Conservation (phyloP, 2,888 invertebrate genomes). For the Mythimna ferrago region DNA sequence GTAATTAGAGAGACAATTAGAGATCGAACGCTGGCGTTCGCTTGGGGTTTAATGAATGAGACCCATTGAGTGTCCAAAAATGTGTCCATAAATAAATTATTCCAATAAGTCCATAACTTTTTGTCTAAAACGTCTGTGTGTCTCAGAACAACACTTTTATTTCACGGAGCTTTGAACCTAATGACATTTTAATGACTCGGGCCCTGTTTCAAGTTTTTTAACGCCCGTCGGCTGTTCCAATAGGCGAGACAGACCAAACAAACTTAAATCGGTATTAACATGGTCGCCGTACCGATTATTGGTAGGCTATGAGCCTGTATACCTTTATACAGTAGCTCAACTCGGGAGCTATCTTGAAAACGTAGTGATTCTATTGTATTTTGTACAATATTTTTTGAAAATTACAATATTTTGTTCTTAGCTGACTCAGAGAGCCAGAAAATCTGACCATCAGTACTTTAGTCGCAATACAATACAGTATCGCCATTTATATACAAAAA, state of each 20-base stretch:
- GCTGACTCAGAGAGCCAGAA: too few species aligned
- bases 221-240: constrained; percentile 61
- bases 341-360: not conserved
- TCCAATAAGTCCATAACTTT: not conserved
- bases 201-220: constrained; percentile 66
- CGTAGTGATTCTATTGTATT: not conserved
- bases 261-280: constrained; percentile 65
- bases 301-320: not conserved
- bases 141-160: constrained; percentile 64
- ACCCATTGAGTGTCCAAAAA: too few species aligned
- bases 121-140: constrained; percentile 46
- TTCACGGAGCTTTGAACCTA: constrained; percentile 64
- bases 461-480: too few species aligned
- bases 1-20: too few species aligned
- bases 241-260: constrained; percentile 60
- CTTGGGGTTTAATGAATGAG: too few species aligned
- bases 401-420: too few species aligned
- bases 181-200: constrained; percentile 75
- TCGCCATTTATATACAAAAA: too few species aligned
- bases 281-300: constrained; percentile 11
- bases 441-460: too few species aligned
- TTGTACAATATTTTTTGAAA: too few species aligned
- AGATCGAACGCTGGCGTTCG: too few species aligned
- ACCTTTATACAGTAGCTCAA: constrained; percentile 16
- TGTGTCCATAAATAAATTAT: too few species aligned